Percentiles rank a stretch among this genome's conserved stretches.
Evolutionary conservation across 2,113 vertebrate species (phyloP).

Genomic region (Rhizomys pruinosus): DNA sequence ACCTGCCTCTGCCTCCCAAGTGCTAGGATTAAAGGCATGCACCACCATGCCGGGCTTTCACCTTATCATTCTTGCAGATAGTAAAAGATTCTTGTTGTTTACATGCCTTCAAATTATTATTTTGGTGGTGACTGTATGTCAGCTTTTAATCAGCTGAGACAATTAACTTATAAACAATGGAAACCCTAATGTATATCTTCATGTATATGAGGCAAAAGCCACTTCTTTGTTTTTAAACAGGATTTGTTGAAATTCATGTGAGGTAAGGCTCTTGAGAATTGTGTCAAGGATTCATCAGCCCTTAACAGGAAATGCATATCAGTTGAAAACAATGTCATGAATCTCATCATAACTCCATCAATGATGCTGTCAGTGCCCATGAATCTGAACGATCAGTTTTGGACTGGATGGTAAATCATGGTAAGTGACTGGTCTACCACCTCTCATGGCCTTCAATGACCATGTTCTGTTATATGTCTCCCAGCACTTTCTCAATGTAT

Average conservation of each 20-base stretch:
- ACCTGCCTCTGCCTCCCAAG: too few relatives aligned
- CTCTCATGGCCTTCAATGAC: not conserved
- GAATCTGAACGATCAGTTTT: not conserved
- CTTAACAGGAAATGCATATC: too few relatives aligned
- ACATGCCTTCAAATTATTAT: too few relatives aligned
- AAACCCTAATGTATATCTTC: not conserved
- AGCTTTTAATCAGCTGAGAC: not conserved
- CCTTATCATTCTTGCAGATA: not conserved
- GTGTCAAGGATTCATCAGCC: not conserved
- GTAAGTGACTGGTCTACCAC: accelerated
- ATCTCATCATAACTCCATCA: too few relatives aligned
- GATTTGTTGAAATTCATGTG: not conserved
- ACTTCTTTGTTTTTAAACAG: not conserved
- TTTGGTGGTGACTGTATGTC: not conserved
- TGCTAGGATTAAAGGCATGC: too few relatives aligned
- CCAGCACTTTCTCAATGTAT: not conserved
- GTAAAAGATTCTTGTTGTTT: not conserved
- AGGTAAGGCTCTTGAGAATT: not conserved
- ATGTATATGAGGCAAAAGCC: not conserved
- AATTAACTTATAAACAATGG: not conserved
- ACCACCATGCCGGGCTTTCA: too few relatives aligned
- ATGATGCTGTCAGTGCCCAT: too few relatives aligned
- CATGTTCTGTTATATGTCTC: not conserved
- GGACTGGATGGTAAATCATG: not conserved
- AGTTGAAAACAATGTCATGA: too few relatives aligned